These are phyloP conservation scores for Elysia crispata DNA, from an alignment of 2,888 invertebrate genomes.

Conservation along the genomic window DNA sequence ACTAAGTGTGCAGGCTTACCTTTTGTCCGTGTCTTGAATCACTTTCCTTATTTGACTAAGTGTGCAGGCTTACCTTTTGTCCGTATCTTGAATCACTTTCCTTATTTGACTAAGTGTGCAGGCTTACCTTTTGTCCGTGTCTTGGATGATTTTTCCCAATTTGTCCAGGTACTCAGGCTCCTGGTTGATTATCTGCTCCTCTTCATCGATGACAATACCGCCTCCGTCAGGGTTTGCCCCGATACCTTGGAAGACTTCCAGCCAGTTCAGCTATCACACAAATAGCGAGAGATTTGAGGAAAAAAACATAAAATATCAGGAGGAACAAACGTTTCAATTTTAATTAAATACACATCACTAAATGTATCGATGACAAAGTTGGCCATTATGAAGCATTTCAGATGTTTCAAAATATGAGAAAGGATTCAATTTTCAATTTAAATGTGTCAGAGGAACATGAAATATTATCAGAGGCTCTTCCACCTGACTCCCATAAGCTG, in stretches of 20 bases:
- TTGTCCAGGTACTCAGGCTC: slow-evolving; percentile 59
- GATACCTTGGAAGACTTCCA: slow-evolving; percentile 52
- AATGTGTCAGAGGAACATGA: too few relatives aligned
- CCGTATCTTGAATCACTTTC: slow-evolving; percentile 56
- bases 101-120: slow-evolving; percentile 58
- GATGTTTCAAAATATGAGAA: too few relatives aligned
- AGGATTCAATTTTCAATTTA: too few relatives aligned
- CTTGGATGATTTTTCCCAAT: slow-evolving; percentile 58
- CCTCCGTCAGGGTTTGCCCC: slow-evolving; percentile 50
- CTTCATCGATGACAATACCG: slow-evolving; percentile 47
- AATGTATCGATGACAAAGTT: too few relatives aligned
- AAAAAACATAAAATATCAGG: neutral
- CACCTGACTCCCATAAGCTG: too few relatives aligned
- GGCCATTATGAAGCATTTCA: too few relatives aligned
- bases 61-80: too few relatives aligned
- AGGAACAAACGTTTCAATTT: slow-evolving; percentile 2
- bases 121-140: slow-evolving; percentile 52
- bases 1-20: too few relatives aligned
- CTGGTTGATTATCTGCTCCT: slow-evolving; percentile 60
- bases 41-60: neutral
- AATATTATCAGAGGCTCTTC: too few relatives aligned
- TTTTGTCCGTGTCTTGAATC: too few relatives aligned
- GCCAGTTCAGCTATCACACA: slow-evolving; percentile 57
- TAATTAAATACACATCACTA: too few relatives aligned
- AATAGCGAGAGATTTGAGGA: neutral